A percentile compares a stretch with the other conserved stretches of the same genome.
Conservation (phyloP, 1,140 invertebrate species). For the Ectropis grisescens region DNA sequence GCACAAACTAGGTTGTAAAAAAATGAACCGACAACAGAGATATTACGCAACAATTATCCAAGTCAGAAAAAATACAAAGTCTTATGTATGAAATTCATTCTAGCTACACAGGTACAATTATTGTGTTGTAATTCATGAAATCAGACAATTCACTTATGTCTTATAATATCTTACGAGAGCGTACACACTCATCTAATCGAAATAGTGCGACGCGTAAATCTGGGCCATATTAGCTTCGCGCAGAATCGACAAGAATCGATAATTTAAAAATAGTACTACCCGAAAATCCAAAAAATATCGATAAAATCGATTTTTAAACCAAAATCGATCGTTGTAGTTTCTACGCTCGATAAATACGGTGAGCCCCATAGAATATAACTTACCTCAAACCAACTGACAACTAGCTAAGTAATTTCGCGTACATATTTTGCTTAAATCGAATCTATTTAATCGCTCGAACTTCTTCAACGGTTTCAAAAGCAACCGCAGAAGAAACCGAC, state of each 20-base stretch:
- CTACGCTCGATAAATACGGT: no score
- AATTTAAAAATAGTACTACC: no score
- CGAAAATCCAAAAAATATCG: no score
- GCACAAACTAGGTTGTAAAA: neutral
- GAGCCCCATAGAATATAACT: constrained; percentile 7
- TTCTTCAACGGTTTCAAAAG: no score
- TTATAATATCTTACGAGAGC: constrained; percentile 16
- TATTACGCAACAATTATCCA: neutral
- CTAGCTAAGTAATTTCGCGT: constrained; percentile 48
- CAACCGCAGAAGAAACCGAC: neutral
- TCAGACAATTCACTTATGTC: constrained; percentile 56
- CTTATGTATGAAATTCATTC: constrained; percentile 47
- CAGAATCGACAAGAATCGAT: no score
- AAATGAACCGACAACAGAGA: neutral
- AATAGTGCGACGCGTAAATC: no score
- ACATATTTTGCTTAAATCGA: constrained; percentile 57
- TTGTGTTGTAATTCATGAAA: no score
- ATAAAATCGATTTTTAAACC: no score
- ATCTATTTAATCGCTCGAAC: constrained; percentile 4
- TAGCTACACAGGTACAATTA: constrained; percentile 67
- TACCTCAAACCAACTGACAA: constrained; percentile 45
- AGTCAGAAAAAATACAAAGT: neutral
- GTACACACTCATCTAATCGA: constrained; percentile 1
- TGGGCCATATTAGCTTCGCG: no score
- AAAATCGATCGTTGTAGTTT: no score